These are phyloP conservation scores for Stegana nigrithorax DNA, from an alignment of 2,888 invertebrate genomes.

Conservation along the genomic window DNA sequence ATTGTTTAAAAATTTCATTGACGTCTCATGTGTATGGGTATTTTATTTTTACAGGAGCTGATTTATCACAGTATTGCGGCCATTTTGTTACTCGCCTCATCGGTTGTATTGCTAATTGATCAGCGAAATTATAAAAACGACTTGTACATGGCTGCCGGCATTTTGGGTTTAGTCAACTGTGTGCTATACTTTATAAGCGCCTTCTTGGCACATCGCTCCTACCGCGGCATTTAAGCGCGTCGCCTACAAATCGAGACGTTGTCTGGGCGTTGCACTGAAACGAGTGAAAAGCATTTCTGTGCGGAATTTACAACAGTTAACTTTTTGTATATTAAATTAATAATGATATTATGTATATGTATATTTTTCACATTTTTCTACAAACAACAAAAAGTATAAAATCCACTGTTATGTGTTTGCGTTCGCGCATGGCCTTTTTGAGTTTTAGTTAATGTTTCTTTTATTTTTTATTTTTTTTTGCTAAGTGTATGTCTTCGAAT, in stretches of 20 bases:
- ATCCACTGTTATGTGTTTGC: neutral
- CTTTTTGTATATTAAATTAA: neutral
- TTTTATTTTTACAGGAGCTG: constrained; percentile 75
- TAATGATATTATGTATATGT: neutral
- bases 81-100: constrained; percentile 78
- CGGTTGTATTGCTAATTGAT: constrained; percentile 77
- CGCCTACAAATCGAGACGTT: neutral
- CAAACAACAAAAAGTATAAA: neutral
- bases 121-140: constrained; percentile 74
- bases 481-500: constrained; percentile 1
- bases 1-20: no score
- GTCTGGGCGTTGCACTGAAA: neutral
- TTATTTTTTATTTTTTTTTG: neutral
- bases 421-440: neutral
- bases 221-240: constrained; percentile 77
- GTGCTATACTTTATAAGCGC: constrained; percentile 81
- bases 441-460: neutral
- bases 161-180: constrained; percentile 80
- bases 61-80: constrained; percentile 83
- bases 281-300: neutral
- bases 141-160: constrained; percentile 77
- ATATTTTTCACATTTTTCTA: neutral
- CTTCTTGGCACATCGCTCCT: constrained; percentile 80
- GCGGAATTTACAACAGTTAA: neutral
- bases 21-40: neutral